A percentile compares a stretch with the other conserved stretches of the same genome.
phyloP scores from a whole-genome alignment of 2,797 vertebrate genomes.

The Notamacropus eugenii region DNA sequence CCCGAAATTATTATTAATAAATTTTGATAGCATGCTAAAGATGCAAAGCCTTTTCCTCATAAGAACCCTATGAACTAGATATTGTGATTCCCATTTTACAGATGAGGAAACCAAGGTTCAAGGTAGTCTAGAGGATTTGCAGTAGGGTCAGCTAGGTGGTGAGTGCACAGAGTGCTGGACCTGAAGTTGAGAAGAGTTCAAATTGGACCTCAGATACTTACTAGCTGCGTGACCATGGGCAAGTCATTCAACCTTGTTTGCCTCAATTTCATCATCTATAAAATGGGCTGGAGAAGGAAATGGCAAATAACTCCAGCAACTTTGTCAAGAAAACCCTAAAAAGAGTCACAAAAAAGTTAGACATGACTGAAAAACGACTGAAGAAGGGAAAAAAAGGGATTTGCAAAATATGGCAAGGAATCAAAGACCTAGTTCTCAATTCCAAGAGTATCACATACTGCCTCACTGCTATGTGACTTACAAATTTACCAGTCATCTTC shows the following conservation, averaged over 20 bases:
- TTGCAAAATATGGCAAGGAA: not conserved
- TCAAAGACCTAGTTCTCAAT: not conserved
- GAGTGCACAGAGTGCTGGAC: rapidly evolving
- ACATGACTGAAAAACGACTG: not conserved
- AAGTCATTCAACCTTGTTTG: not conserved
- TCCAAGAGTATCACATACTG: not conserved
- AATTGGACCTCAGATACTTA: not conserved
- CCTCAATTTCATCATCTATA: not conserved
- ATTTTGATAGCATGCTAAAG: not conserved
- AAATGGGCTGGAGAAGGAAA: not conserved
- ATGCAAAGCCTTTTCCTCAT: not conserved
- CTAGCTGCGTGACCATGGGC: not conserved
- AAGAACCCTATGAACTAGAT: not conserved
- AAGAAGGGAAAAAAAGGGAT: not conserved
- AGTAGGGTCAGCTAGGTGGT: not conserved
- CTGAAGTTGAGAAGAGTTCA: not conserved
- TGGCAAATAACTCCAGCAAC: not conserved
- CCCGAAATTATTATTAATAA: not conserved
- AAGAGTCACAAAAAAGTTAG: not conserved
- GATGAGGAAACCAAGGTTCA: not conserved
- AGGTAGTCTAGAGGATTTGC: not conserved
- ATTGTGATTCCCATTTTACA: not conserved
- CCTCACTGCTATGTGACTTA: not conserved
- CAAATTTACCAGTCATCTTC: not conserved
- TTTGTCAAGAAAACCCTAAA: not conserved